Evolutionary conservation across 2,888 invertebrate genomes (phyloP).

Genomic region (Sclerodermus sp.): DNA sequence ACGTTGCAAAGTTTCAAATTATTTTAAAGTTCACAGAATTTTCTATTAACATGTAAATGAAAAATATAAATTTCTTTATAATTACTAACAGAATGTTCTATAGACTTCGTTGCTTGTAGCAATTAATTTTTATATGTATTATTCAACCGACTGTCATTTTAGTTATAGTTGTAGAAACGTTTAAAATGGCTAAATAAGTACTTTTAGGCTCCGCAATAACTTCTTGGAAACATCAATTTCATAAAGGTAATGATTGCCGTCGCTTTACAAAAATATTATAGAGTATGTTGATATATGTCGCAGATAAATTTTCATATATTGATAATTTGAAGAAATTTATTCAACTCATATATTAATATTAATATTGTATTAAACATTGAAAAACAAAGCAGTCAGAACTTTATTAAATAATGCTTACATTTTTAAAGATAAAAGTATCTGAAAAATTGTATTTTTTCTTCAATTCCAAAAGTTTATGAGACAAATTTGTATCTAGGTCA

Average conservation of each 20-base stretch:
- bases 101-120: conserved; percentile 28
- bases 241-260: not conserved
- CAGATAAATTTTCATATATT: not conserved
- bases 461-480: too few relatives aligned
- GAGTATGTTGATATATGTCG: not conserved
- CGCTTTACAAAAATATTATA: not conserved
- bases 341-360: not conserved
- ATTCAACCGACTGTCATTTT: conserved; percentile 19
- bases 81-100: conserved; percentile 35
- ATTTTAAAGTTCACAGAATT: conserved; percentile 49
- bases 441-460: too few relatives aligned
- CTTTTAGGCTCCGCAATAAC: conserved; percentile 5
- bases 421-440: too few relatives aligned
- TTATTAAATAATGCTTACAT: too few relatives aligned
- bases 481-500: too few relatives aligned
- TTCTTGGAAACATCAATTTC: conserved; percentile 4
- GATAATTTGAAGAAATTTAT: not conserved
- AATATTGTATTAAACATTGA: too few relatives aligned
- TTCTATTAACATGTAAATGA: conserved; percentile 42
- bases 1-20: conserved; percentile 41
- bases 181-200: conserved; percentile 1
- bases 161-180: conserved; percentile 9
- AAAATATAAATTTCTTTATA: conserved; percentile 42
- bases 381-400: too few relatives aligned
- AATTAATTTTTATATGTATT: conserved; percentile 16